These are phyloP conservation scores for Pseudochaenichthys georgianus DNA, from an alignment of 2,797 vertebrate genomes.

Conservation along the genomic window DNA sequence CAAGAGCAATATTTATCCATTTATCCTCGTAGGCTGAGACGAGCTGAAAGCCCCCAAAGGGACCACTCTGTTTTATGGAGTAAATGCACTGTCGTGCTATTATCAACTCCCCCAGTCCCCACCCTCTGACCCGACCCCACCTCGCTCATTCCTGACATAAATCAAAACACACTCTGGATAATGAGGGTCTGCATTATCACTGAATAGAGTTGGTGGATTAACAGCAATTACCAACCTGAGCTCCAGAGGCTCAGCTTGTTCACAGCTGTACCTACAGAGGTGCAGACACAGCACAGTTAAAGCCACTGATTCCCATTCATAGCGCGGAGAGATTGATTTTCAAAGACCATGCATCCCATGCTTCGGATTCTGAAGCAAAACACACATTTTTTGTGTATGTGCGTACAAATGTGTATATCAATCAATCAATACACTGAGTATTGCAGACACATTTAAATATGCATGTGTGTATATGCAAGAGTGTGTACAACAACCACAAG, in stretches of 20 bases:
- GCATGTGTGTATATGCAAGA: constrained; percentile 20
- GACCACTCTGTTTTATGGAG: constrained; percentile 48
- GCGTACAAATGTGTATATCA: neutral
- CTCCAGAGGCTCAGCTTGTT: constrained; percentile 32
- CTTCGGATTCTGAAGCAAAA: constrained; percentile 27
- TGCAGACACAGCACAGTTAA: constrained; percentile 41
- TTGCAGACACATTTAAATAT: constrained; percentile 15
- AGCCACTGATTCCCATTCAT: constrained; percentile 31
- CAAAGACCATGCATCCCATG: neutral
- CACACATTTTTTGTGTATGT: neutral
- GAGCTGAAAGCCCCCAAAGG: constrained; percentile 53
- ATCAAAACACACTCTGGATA: constrained; percentile 58
- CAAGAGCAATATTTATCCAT: constrained; percentile 37
- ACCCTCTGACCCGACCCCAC: constrained; percentile 34
- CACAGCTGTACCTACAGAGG: constrained; percentile 25
- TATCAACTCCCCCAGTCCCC: constrained; percentile 36
- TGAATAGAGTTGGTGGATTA: constrained; percentile 46
- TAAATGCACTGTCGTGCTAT: constrained; percentile 48
- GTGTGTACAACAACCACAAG: constrained; percentile 53
- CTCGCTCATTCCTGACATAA: constrained; percentile 45
- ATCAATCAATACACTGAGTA: neutral
- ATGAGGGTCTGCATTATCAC: constrained; percentile 42
- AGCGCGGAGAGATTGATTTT: constrained; percentile 11
- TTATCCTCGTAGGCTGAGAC: constrained; percentile 35
- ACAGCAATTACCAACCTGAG: constrained; percentile 49